A percentile compares a stretch with the other conserved stretches of the same genome.
Conservation (phyloP, 2,888 invertebrate species). For the Perithous albicinctus region DNA sequence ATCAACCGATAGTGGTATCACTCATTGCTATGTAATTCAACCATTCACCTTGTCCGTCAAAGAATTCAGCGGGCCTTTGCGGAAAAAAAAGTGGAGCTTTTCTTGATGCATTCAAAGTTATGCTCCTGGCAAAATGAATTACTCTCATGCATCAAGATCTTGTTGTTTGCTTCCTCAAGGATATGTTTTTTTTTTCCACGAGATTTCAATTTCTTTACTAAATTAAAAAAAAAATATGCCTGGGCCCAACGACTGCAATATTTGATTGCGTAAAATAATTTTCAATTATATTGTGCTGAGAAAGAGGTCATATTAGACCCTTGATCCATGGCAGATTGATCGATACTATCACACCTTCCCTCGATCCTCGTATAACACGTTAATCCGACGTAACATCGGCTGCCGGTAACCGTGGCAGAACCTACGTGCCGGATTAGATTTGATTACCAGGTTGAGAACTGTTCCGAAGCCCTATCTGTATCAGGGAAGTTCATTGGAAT, state of each 20-base stretch:
- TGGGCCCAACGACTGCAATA: too few species aligned
- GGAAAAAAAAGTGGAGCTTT: too few species aligned
- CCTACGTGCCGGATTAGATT: conserved; percentile 76
- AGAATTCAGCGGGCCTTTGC: background rate
- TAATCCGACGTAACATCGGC: conserved; percentile 75
- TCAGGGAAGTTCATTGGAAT: conserved; percentile 65
- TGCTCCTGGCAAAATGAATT: too few species aligned
- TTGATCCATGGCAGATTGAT: background rate
- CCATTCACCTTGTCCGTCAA: background rate
- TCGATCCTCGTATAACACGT: conserved; percentile 67
- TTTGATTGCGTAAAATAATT: background rate
- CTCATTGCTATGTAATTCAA: background rate
- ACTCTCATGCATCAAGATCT: too few species aligned
- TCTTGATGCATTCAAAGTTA: too few species aligned
- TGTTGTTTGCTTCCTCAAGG: too few species aligned
- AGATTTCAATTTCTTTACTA: too few species aligned
- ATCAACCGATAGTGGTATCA: conserved; percentile 28
- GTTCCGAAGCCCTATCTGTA: conserved; percentile 67
- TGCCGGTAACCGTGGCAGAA: conserved; percentile 72
- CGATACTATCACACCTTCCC: conserved; percentile 35
- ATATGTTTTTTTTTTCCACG: too few species aligned
- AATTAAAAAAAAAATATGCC: too few species aligned
- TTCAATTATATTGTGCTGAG: background rate
- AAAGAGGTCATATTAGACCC: background rate
- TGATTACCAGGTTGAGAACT: conserved; percentile 75